Evolutionary conservation across 2,888 invertebrate species (phyloP).

Genomic region (Apamea monoglypha): DNA sequence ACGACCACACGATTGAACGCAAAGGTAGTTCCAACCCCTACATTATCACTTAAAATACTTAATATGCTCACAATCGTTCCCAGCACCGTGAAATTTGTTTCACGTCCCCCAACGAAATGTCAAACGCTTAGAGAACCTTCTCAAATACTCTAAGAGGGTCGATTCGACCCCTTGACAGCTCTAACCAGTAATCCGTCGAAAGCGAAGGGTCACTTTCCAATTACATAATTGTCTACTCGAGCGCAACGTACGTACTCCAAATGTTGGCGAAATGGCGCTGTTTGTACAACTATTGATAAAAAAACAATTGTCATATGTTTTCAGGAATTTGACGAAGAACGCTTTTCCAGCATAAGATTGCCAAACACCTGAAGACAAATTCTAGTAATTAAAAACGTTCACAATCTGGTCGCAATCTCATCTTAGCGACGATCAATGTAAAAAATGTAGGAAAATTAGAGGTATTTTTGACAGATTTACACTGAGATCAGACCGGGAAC

Average conservation of each 20-base stretch:
- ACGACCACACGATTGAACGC: slow-evolving; percentile 63
- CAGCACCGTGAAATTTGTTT: slow-evolving; percentile 81
- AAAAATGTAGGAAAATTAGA: too few relatives aligned
- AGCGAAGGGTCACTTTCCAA: slow-evolving; percentile 81
- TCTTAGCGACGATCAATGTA: too few relatives aligned
- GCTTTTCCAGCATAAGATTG: too few relatives aligned
- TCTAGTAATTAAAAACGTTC: too few relatives aligned
- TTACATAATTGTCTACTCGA: slow-evolving; percentile 81
- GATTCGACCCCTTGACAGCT: slow-evolving; percentile 80
- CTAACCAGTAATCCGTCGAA: slow-evolving; percentile 86
- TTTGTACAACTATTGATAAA: slow-evolving; percentile 36
- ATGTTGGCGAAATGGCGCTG: slow-evolving; percentile 68
- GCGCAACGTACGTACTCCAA: slow-evolving; percentile 73
- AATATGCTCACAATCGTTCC: slow-evolving; percentile 76
- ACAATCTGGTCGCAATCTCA: too few relatives aligned
- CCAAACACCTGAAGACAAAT: too few relatives aligned
- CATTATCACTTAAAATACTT: slow-evolving; percentile 76
- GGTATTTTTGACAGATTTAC: too few relatives aligned
- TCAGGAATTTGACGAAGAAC: neutral
- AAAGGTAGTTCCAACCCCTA: slow-evolving; percentile 58
- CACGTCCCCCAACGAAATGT: slow-evolving; percentile 80
- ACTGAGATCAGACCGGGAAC: too few relatives aligned
- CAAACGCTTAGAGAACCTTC: slow-evolving; percentile 71
- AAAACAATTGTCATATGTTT: slow-evolving; percentile 14
- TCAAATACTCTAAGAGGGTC: slow-evolving; percentile 72